A percentile compares a stretch with the other conserved stretches of the same genome.
Conservation (phyloP, 2,797 vertebrate genomes). For the Heterohyrax brucei region DNA sequence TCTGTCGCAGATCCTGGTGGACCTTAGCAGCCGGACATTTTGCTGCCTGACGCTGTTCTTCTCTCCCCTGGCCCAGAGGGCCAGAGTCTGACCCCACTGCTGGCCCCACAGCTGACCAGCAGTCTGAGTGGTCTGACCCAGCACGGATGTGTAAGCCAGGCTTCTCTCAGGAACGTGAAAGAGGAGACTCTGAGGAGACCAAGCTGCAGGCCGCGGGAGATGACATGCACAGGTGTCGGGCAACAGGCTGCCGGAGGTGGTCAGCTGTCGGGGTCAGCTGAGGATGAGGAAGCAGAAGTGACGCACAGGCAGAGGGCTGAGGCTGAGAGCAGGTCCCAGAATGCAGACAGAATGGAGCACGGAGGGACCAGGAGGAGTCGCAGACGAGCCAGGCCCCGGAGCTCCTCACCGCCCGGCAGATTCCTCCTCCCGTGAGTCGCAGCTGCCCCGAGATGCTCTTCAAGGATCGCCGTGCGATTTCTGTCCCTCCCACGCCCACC, state of each 20-base stretch:
- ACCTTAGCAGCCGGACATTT: neutral
- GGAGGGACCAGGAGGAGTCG: neutral
- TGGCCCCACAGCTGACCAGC: neutral
- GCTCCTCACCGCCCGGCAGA: neutral
- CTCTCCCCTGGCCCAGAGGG: neutral
- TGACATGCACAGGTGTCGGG: neutral
- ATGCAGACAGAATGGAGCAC: rapidly evolving
- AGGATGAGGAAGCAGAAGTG: neutral
- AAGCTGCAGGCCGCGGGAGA: neutral
- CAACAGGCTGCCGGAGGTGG: neutral
- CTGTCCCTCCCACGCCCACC: neutral
- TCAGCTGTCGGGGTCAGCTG: neutral
- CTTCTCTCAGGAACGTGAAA: neutral
- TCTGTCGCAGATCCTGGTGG: neutral
- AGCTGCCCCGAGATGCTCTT: neutral
- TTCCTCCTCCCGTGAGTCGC: neutral
- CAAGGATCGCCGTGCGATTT: neutral
- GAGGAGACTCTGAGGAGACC: neutral
- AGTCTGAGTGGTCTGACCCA: neutral
- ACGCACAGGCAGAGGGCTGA: neutral
- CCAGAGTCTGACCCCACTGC: neutral
- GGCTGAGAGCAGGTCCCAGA: neutral
- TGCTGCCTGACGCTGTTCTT: no score
- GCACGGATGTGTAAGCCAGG: neutral
- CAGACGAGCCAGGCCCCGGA: neutral